A percentile compares a stretch with the other conserved stretches of the same genome.
Conservation (phyloP, 2,888 invertebrate genomes). For the Drosophila subquinaria region DNA sequence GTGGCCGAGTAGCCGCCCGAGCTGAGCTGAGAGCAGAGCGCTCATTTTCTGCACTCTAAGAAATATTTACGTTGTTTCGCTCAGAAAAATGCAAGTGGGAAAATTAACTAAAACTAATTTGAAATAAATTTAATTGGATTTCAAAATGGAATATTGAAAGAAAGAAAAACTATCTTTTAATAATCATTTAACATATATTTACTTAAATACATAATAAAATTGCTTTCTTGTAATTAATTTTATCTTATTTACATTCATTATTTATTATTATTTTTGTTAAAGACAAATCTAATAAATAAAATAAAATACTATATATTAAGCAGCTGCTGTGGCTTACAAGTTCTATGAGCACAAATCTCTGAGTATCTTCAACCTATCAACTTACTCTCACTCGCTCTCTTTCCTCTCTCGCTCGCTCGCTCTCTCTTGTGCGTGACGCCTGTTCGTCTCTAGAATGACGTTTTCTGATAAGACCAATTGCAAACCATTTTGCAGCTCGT, state of each 20-base stretch:
- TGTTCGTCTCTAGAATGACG: slow-evolving; percentile 16
- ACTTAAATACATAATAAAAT: too few relatives aligned
- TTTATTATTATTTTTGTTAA: neutral
- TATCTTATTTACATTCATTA: too few relatives aligned
- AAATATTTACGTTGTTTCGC: slow-evolving; percentile 5
- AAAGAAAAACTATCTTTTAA: too few relatives aligned
- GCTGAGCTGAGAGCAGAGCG: too few relatives aligned
- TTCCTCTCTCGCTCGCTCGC: neutral
- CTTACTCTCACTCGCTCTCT: neutral
- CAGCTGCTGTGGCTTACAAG: neutral
- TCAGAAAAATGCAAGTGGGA: neutral
- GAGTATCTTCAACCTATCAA: neutral
- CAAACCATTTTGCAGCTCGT: slow-evolving; percentile 14
- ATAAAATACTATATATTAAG: neutral
- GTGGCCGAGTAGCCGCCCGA: slow-evolving; percentile 1
- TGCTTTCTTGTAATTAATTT: too few relatives aligned
- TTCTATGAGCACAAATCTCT: neutral
- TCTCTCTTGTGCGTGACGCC: slow-evolving; percentile 5
- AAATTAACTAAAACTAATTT: neutral
- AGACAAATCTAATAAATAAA: neutral
- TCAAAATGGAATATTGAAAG: too few relatives aligned
- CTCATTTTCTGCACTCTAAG: slow-evolving; percentile 17
- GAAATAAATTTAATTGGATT: neutral
- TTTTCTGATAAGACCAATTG: slow-evolving; percentile 27
- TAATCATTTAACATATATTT: too few relatives aligned